These are phyloP conservation scores for Amphimedon queenslandica DNA, from an alignment of 37 sponge, comb jelly and placozoan genomes.

Conservation along the genomic window DNA sequence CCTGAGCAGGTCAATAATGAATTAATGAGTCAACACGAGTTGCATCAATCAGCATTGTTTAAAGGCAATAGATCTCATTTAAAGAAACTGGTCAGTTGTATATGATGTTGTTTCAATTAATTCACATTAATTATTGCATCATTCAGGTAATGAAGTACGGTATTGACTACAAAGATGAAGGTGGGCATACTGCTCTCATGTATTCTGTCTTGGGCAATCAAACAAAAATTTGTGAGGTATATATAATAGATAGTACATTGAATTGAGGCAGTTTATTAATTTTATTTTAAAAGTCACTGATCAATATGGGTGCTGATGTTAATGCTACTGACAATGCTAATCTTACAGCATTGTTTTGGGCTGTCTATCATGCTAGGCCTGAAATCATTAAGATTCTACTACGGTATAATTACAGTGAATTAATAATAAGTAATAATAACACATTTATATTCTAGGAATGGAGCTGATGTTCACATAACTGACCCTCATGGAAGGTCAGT, in stretches of 20 bases:
- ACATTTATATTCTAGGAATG: slow-evolving; percentile 23
- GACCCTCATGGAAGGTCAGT: slow-evolving; percentile 60
- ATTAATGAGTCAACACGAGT: slow-evolving; percentile 38
- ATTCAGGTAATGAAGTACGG: slow-evolving; percentile 62
- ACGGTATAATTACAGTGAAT: slow-evolving; percentile 17
- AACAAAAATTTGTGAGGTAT: slow-evolving; percentile 65
- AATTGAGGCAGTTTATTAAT: not conserved
- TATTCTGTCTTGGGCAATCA: slow-evolving; percentile 83
- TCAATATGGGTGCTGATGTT: slow-evolving; percentile 55
- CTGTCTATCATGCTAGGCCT: slow-evolving; percentile 55
- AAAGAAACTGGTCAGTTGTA: slow-evolving; percentile 47
- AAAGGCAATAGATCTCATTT: slow-evolving; percentile 40
- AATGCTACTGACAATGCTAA: slow-evolving; percentile 50
- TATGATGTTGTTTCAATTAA: not conserved
- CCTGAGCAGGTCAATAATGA: too few relatives aligned
- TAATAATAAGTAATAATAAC: not conserved
- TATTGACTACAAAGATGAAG: slow-evolving; percentile 68
- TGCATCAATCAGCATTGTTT: slow-evolving; percentile 73
- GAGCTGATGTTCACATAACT: slow-evolving; percentile 27
- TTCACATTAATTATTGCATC: too few relatives aligned
- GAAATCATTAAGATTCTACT: slow-evolving; percentile 61
- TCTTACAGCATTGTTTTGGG: slow-evolving; percentile 74
- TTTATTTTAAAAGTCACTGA: not conserved
- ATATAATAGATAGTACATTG: not conserved
- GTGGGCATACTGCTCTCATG: slow-evolving; percentile 84